Base-by-base conservation (phyloP, 1,140 invertebrate genomes). In the Eulimnadia texana region DNA sequence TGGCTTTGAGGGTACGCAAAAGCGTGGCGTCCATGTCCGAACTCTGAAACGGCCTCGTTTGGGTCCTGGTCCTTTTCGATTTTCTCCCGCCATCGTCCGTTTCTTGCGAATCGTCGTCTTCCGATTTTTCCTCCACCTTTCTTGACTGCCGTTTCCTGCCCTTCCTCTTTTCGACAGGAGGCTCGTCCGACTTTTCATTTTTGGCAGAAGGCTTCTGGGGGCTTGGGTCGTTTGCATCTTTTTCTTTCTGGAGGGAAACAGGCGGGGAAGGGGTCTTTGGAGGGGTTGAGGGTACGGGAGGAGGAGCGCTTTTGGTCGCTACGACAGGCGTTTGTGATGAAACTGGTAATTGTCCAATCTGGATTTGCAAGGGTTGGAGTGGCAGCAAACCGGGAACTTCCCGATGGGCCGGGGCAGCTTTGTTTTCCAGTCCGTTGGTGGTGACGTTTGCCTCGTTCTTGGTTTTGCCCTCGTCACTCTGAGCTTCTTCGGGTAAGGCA, bases 11-110 rank as follows among this genome's bases (percentile, higher is more conserved):
- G 70, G 87, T 87, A 1, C 84, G 81, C 20, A 86, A 79, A 67
- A 84, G 79, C 51, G 83, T 80, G n/a, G 85, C 71, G 70, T 88
- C 85, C 13, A 86, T 84, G 27, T 85, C 73, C 0, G 87, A 86
- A 64, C 84, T 86, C 68, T 91, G 88, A 73, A 88, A 91, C 9
- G 84, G 80, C 69, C 86, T 84, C 20, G 84, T 84, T 72, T 83
- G 81, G 62, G 80, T 74, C 53, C 80, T 70, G 61, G 75, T 74
- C 65, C 80, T 72, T 64, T 81, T 82, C 2, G 79, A 70, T 13
- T 64, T 65, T 3, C 68, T 62, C 6, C 66, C 67, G 22, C 63
- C 63, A 3, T 57, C 63, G 27, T 50, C 61, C 0, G 57, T 57
- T 3, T 29, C 53, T 19, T 19, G 25, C 13, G 28, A 54, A 54